phyloP scores from a whole-genome alignment of 2,888 invertebrate species.

The Hemicrepidius hirtus region DNA sequence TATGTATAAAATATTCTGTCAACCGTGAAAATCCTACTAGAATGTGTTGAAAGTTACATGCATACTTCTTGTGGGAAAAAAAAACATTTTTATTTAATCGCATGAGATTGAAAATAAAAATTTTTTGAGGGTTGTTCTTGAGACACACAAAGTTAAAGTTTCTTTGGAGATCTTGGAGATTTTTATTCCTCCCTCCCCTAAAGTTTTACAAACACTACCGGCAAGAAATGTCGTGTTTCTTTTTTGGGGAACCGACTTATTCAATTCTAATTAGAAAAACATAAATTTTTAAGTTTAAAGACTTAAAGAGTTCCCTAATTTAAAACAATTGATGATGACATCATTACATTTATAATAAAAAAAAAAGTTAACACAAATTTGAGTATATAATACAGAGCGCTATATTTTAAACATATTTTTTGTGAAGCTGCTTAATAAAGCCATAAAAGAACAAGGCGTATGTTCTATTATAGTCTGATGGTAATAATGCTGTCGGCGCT shows the following conservation, averaged over 20 bases:
- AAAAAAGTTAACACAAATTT: conserved; percentile 3
- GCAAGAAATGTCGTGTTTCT: too few species aligned
- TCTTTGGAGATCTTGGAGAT: too few species aligned
- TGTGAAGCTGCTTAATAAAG: conserved; percentile 6
- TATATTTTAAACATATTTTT: conserved; percentile 3
- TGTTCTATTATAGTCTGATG: conserved; percentile 21
- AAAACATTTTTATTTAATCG: not conserved
- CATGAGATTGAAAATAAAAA: too few species aligned
- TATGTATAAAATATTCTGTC: not conserved
- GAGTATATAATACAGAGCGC: not conserved
- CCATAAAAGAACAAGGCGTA: conserved; percentile 19
- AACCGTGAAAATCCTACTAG: not conserved
- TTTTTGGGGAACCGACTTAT: too few species aligned
- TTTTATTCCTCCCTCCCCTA: too few species aligned
- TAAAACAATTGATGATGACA: not conserved
- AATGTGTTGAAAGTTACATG: conserved; percentile 7
- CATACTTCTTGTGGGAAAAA: conserved; percentile 5
- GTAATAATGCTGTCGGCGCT: conserved; percentile 28
- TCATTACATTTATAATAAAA: not conserved
- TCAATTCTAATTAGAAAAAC: too few species aligned
- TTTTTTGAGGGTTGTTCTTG: too few species aligned
- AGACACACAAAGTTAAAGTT: too few species aligned
- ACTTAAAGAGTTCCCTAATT: too few species aligned
- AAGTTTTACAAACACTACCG: too few species aligned
- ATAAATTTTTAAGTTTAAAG: too few species aligned